Base-by-base conservation (phyloP, 2,888 invertebrate genomes). In the Xanthorhoe spadicearia region DNA sequence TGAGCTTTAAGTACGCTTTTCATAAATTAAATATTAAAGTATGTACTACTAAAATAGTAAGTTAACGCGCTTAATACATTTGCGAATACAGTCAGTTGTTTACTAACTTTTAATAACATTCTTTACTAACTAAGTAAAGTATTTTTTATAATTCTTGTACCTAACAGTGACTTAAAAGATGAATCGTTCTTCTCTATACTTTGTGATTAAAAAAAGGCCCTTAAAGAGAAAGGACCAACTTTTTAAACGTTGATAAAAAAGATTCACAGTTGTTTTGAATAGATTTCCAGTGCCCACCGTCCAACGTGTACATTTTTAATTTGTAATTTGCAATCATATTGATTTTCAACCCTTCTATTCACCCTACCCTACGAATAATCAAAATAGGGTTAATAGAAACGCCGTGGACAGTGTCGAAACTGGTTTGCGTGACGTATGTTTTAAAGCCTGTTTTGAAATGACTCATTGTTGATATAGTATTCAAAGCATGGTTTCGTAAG, bases 321-420 rank as follows among this genome's bases (percentile, higher is more conserved):
- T 43, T 1, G 1, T 15, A 43, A 51, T 51, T 51, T 9, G 15
- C 15, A 32, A 64, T 19, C 17, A 4, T 71, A 82, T 79, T 72
- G 78, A 80, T 80, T 79, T 75, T 50, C 55, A 72, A 76, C 78
- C 82, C 82, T 73, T 74, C 71, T 51, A 32, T 48, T 51, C 49
- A 50, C 43, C 60, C 65, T 59, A 74, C 64, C 69, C 74, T 68
- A 70, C 55, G 60, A 61, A 70, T 56, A 59, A 61, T 64, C 62
- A 74, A 65, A 70, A 59, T 59, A 64, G 67, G 65, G 65, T 32
- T 32, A 32, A 32, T 32, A 32, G 32, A 32, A 32, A 32, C 77
- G 75, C 57, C 56, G 62, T 68, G 71, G 55, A 59, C 70, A 65
- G 68, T 69, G 57, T 64, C 28, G 61, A 68, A 73, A 74, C 74